phyloP scores from a whole-genome alignment of 2,113 vertebrate species.

The Semicossyphus pulcher region DNA sequence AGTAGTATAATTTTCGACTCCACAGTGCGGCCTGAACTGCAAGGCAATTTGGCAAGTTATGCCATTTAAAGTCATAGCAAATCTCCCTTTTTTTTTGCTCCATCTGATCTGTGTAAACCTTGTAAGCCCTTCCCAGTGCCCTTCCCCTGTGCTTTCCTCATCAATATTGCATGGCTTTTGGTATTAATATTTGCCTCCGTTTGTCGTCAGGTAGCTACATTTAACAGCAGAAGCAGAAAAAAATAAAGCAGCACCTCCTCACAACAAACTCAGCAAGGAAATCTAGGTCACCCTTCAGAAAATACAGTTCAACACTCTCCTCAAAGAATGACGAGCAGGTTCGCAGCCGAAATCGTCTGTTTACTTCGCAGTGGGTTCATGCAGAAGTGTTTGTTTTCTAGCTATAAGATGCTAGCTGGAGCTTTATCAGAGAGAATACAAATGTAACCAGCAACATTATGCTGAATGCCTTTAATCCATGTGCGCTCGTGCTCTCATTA shows the following conservation, averaged over 20 bases:
- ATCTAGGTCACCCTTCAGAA: slow-evolving; percentile 77
- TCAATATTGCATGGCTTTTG: slow-evolving; percentile 74
- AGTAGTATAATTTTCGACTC: slow-evolving; percentile 35
- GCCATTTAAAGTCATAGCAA: slow-evolving; percentile 51
- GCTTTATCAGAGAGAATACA: slow-evolving; percentile 4
- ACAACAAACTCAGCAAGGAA: slow-evolving; percentile 71
- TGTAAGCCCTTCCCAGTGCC: slow-evolving; percentile 55
- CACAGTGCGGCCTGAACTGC: slow-evolving; percentile 20
- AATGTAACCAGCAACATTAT: slow-evolving; percentile 15
- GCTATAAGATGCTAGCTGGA: slow-evolving; percentile 2
- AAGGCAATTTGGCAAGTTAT: slow-evolving; percentile 11
- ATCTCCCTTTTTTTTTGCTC: slow-evolving; percentile 35
- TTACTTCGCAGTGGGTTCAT: slow-evolving; percentile 33
- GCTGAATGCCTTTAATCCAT: background rate
- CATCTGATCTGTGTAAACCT: slow-evolving; percentile 48
- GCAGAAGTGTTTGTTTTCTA: slow-evolving; percentile 41
- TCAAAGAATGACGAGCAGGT: slow-evolving; percentile 66
- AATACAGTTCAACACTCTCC: slow-evolving; percentile 55
- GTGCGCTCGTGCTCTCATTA: slow-evolving; percentile 20
- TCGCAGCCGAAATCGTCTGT: slow-evolving; percentile 48
- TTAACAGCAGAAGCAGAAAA: slow-evolving; percentile 62
- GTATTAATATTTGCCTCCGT: slow-evolving; percentile 78
- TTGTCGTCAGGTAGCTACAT: slow-evolving; percentile 70
- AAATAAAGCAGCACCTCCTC: slow-evolving; percentile 52
- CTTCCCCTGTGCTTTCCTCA: slow-evolving; percentile 62